These are phyloP conservation scores for Ochotona curzoniae DNA, from an alignment of 2,113 vertebrate species.

Conservation along the genomic window DNA sequence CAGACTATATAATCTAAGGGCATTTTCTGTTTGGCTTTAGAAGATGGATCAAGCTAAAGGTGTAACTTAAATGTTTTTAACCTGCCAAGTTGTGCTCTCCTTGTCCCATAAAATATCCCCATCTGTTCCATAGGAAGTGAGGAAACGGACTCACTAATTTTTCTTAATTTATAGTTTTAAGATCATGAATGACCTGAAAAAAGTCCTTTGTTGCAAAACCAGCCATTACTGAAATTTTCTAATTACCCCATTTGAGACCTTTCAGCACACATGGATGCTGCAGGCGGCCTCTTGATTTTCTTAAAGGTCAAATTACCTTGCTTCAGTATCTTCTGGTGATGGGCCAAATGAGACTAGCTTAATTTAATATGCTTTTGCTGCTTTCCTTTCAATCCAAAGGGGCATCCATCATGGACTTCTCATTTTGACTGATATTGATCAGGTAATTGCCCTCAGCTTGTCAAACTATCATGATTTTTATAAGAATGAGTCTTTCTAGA, in stretches of 20 bases:
- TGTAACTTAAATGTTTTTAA: conserved; percentile 73
- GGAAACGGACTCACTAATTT: conserved; percentile 44
- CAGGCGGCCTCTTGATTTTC: conserved; percentile 56
- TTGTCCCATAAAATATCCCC: background rate
- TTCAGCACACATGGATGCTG: conserved; percentile 58
- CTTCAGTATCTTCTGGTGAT: conserved; percentile 74
- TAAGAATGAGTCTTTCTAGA: conserved; percentile 79
- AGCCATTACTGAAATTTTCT: conserved; percentile 77
- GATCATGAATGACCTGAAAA: conserved; percentile 56
- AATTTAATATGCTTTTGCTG: conserved; percentile 80
- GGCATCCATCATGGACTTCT: conserved; percentile 79
- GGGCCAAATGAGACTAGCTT: conserved; percentile 76
- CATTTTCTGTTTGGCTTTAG: conserved; percentile 69
- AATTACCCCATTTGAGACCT: conserved; percentile 68
- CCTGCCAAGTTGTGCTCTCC: conserved; percentile 37
- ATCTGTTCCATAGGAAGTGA: background rate
- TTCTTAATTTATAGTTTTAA: conserved; percentile 61
- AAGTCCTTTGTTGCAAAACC: conserved; percentile 66
- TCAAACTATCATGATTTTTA: conserved; percentile 82
- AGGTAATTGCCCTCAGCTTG: conserved; percentile 80
- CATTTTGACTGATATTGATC: conserved; percentile 82
- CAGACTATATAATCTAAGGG: conserved; percentile 71
- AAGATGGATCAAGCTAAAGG: conserved; percentile 71
- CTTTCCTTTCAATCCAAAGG: conserved; percentile 78
- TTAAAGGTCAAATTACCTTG: conserved; percentile 79